Evolutionary conservation across 2,113 vertebrate species (phyloP), one percentile per base, ranked within the genome.

Genomic region (Tupaia tana): DNA sequence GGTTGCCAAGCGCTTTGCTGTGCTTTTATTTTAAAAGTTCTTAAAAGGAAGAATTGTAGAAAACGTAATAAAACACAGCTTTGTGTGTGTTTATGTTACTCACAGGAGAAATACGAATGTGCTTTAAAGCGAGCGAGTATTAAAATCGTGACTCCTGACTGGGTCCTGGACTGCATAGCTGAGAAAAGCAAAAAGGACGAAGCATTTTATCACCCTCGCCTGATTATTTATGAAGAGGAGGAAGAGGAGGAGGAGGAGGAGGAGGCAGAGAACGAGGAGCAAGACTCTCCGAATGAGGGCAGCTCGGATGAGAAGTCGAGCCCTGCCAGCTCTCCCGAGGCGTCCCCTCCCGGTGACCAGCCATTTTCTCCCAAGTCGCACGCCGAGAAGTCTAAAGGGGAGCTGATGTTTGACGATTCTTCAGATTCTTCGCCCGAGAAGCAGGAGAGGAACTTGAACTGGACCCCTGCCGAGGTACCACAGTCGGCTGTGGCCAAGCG

Each of bases 371-470:
- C 99, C 16, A 99, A 99, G 94, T 97, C 98, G 0, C 97, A 98
- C 85, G 91, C 98, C 1, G 99, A 99, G 59, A 98, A 98, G 9
- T 67, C 97, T 18, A 98, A 98, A 97, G 98, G 98, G 75, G 99
- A 99, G 91, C 97, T 99, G 90, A 99, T 99, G 99, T 99, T 99
- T 13, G 99, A 99, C 19, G 99, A 99, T 97, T 99, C 99, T 0
- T 99, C 99, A 0, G 99, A 99, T 73, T 99, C 99, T 1, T 99
- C 99, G 6, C 98, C 99, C 1, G 99, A 99, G 59, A 99, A 99
- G 82, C 99, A 99, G 52, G 99, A 99, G 74, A 98, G 99, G 70
- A 99, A 99, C 96, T 98, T 99, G 91, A 99, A 99, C 89, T 99
- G 99, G 99, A 99, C 99, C 0, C 99, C 99, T 0, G 99, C 99